phyloP scores from a whole-genome alignment of 2,888 invertebrate species.

The Drosophila barbarae region DNA sequence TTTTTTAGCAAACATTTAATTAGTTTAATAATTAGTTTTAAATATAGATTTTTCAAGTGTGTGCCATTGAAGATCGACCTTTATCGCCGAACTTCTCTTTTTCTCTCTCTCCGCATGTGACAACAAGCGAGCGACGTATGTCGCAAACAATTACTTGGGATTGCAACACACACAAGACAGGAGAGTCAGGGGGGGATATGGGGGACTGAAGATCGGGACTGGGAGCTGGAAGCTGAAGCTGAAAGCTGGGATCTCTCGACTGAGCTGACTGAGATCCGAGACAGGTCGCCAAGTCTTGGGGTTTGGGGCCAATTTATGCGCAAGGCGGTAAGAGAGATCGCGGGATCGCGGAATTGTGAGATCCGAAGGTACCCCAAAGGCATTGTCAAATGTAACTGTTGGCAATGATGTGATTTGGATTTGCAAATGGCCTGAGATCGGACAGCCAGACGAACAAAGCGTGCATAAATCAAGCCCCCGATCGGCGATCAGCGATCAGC shows the following conservation, averaged over 20 bases:
- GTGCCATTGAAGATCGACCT: constrained; percentile 62
- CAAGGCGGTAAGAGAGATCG: constrained; percentile 35
- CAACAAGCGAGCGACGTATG: constrained; percentile 75
- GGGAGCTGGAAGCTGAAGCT: constrained; percentile 7
- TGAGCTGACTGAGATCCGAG: constrained; percentile 23
- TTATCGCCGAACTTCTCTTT: constrained; percentile 48
- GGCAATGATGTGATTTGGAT: constrained; percentile 75
- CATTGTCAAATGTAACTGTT: constrained; percentile 70
- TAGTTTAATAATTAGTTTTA: too few relatives aligned
- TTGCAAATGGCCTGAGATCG: constrained; percentile 65
- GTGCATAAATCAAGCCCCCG: constrained; percentile 66
- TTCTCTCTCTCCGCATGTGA: constrained; percentile 55
- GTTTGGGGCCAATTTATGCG: constrained; percentile 68
- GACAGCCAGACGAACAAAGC: constrained; percentile 56
- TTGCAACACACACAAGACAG: constrained; percentile 57
- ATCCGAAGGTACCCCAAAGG: constrained; percentile 59
- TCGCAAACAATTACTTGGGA: constrained; percentile 76
- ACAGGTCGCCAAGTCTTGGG: constrained; percentile 32
- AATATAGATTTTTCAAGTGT: constrained; percentile 7
- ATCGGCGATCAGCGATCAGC: constrained; percentile 50
- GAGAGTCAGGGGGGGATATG: constrained; percentile 16
- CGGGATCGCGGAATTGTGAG: constrained; percentile 20
- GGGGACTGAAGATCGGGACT: constrained; percentile 3
- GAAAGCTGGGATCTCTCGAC: constrained; percentile 1
- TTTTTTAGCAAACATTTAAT: too few relatives aligned